Conservation (phyloP, 1,140 invertebrate genomes). For the Elysia chlorotica region DNA sequence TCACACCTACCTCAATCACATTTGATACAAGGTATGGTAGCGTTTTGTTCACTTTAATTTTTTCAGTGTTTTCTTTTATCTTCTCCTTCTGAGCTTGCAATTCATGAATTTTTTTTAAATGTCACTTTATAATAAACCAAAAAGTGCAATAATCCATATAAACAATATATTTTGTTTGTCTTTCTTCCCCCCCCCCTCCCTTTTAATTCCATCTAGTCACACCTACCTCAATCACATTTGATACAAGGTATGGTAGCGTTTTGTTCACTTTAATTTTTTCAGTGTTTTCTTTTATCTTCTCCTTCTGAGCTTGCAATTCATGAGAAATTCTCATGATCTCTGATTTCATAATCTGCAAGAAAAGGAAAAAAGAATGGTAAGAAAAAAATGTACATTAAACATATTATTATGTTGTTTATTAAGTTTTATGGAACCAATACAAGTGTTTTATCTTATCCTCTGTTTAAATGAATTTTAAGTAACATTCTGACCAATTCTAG, state of each 20-base stretch:
- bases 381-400: too few species aligned
- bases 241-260: slow-evolving; percentile 97
- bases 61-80: slow-evolving; percentile 98
- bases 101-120: too few species aligned
- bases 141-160: too few species aligned
- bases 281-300: slow-evolving; percentile 98
- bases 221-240: slow-evolving; percentile 93
- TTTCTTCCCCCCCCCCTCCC: too few species aligned
- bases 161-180: too few species aligned
- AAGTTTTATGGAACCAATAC: too few species aligned
- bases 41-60: slow-evolving; percentile 99
- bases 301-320: slow-evolving; percentile 93
- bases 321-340: slow-evolving; percentile 97
- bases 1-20: slow-evolving; percentile 86
- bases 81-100: slow-evolving; percentile 95
- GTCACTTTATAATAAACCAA: too few species aligned
- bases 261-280: slow-evolving; percentile 99
- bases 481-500: too few species aligned
- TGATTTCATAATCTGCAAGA: slow-evolving; percentile 89
- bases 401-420: too few species aligned
- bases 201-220: too few species aligned
- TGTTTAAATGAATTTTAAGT: too few species aligned
- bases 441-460: too few species aligned
- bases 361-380: not conserved
- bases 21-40: slow-evolving; percentile 98